Percentiles rank a stretch among this genome's conserved stretches.
Conservation (phyloP, 2,888 invertebrate species). For the Melikaiella ostensackeni region DNA sequence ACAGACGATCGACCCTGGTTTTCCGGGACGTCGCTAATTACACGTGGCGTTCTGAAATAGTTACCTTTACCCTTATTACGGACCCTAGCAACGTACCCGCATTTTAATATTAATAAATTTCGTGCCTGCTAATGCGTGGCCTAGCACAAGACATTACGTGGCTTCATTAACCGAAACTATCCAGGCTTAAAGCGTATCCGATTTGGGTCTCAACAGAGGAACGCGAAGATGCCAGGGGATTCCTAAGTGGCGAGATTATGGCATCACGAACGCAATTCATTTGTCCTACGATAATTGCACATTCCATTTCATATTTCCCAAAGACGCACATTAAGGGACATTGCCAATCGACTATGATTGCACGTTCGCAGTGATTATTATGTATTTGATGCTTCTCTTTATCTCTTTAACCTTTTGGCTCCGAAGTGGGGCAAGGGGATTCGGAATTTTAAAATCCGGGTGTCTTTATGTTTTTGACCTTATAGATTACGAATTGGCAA, state of each 20-base stretch:
- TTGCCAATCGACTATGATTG: constrained; percentile 22
- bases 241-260: constrained; percentile 16
- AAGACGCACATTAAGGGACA: constrained; percentile 15
- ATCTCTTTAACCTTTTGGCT: not conserved
- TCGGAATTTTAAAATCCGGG: too few relatives aligned
- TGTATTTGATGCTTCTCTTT: not conserved
- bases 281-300: constrained; percentile 24
- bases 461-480: too few relatives aligned
- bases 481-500: too few relatives aligned
- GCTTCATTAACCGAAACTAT: constrained; percentile 52
- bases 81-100: constrained; percentile 44
- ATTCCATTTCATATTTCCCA: not conserved
- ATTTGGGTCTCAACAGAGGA: constrained; percentile 9
- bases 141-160: constrained; percentile 42
- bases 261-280: constrained; percentile 33
- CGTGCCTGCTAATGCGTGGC: constrained; percentile 27
- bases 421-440: too few relatives aligned
- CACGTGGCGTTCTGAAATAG: constrained; percentile 56
- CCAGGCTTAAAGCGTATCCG: constrained; percentile 22
- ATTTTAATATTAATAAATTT: constrained; percentile 56
- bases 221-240: constrained; percentile 7
- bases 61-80: constrained; percentile 44
- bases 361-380: not conserved
- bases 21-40: constrained; percentile 64
- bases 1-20: constrained; percentile 63